Percentiles rank a stretch among this genome's conserved stretches.
Evolutionary conservation across 2,888 invertebrate genomes (phyloP).

Genomic region (Norana najaformis): DNA sequence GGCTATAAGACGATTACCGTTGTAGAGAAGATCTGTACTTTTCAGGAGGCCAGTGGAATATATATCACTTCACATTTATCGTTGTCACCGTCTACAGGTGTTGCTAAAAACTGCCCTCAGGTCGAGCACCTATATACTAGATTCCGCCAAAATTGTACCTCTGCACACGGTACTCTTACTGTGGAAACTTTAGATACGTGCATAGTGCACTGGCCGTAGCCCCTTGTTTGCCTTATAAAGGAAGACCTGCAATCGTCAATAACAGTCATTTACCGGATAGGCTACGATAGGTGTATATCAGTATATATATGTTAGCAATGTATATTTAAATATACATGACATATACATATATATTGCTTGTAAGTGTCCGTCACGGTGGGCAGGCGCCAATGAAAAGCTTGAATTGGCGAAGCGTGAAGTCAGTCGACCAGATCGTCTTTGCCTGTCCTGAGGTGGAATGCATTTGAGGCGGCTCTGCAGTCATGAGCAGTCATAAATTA

Average conservation of each 20-base stretch:
- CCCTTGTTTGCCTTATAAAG: neutral
- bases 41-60: too few relatives aligned
- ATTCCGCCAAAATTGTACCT: too few relatives aligned
- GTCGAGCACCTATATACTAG: too few relatives aligned
- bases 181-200: neutral
- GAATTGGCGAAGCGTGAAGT: conserved; percentile 4
- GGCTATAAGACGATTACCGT: too few relatives aligned
- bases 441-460: neutral
- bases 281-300: neutral
- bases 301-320: conserved; percentile 7
- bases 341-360: neutral
- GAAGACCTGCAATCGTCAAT: neutral
- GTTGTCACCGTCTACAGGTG: too few relatives aligned
- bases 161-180: neutral
- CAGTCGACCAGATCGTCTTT: neutral
- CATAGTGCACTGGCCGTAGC: neutral
- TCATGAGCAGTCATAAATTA: neutral
- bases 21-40: neutral
- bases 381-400: neutral
- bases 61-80: too few relatives aligned
- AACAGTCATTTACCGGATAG: neutral
- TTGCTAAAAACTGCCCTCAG: too few relatives aligned
- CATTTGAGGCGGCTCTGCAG: neutral
- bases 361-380: conserved; percentile 13
- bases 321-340: neutral